These are phyloP conservation scores for Protobothrops mucrosquamatus DNA, from an alignment of 2,113 vertebrate species.

Conservation along the genomic window DNA sequence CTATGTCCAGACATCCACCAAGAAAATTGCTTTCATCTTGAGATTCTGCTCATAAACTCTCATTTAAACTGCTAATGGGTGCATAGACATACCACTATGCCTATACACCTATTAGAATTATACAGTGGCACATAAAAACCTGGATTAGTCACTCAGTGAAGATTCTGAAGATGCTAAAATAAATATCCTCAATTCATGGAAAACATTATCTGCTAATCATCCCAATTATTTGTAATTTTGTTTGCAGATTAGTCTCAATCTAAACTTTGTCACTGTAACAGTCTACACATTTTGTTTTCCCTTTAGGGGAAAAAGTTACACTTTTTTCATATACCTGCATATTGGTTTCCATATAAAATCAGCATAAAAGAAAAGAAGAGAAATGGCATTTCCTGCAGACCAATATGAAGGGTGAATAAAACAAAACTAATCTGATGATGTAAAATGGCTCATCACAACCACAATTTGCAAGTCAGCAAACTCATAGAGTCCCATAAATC, in stretches of 20 bases:
- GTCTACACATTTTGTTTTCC: background rate
- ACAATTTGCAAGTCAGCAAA: background rate
- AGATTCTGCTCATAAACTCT: slow-evolving; percentile 42
- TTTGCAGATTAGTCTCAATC: slow-evolving; percentile 7
- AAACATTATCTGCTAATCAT: fast-evolving
- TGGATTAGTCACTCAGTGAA: slow-evolving; percentile 10
- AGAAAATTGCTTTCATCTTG: slow-evolving; percentile 5
- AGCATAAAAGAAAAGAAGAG: background rate
- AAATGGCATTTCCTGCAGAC: background rate
- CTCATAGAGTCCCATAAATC: background rate
- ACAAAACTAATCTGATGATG: background rate
- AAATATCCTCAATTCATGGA: background rate
- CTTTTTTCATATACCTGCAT: slow-evolving; percentile 31
- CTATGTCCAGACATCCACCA: background rate
- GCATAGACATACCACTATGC: slow-evolving; percentile 50
- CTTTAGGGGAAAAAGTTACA: slow-evolving; percentile 41
- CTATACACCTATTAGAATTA: slow-evolving; percentile 26
- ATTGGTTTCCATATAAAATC: background rate
- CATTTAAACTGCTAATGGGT: slow-evolving; percentile 54
- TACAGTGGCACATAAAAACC: slow-evolving; percentile 13
- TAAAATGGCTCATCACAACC: background rate
- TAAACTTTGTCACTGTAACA: background rate
- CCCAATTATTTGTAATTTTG: slow-evolving; percentile 19
- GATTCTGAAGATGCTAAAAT: slow-evolving; percentile 50
- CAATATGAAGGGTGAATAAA: background rate